phyloP scores from a whole-genome alignment of 2,797 vertebrate genomes.

The Kryptolebias ocellatus region DNA sequence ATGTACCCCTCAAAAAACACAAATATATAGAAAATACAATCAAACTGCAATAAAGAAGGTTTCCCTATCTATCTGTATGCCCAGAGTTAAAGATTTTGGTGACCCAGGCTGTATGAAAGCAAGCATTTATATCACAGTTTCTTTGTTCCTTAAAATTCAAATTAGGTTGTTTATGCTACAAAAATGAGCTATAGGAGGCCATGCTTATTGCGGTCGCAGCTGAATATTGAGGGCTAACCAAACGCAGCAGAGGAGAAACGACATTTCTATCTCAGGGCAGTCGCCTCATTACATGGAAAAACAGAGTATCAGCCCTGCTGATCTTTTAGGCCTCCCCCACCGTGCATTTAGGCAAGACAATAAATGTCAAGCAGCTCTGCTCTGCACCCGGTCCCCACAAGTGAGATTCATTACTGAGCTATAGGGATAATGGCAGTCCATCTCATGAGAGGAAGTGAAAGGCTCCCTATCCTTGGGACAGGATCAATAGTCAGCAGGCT shows the following conservation, averaged over 20 bases:
- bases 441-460: conserved; percentile 76
- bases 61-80: not conserved
- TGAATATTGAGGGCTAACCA: conserved; percentile 30
- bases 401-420: conserved; percentile 80
- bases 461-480: conserved; percentile 72
- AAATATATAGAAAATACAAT: too few relatives aligned
- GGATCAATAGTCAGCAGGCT: conserved; percentile 77
- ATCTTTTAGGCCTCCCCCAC: conserved; percentile 69
- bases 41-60: not conserved
- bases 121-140: not conserved
- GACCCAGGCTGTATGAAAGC: not conserved
- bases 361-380: conserved; percentile 80
- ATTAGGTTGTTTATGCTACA: not conserved
- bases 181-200: conserved; percentile 10
- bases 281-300: conserved; percentile 65
- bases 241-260: conserved; percentile 21
- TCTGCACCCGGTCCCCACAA: conserved; percentile 69
- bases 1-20: too few relatives aligned
- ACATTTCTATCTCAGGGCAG: conserved; percentile 47
- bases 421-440: conserved; percentile 73
- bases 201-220: not conserved
- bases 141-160: not conserved
- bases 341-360: conserved; percentile 75
- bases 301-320: conserved; percentile 64
- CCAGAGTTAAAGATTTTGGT: not conserved